A percentile compares a stretch with the other conserved stretches of the same genome.
These are phyloP conservation scores for Aspidiotus rigidus DNA, from an alignment of 2,888 invertebrate species.

Conservation along the genomic window DNA sequence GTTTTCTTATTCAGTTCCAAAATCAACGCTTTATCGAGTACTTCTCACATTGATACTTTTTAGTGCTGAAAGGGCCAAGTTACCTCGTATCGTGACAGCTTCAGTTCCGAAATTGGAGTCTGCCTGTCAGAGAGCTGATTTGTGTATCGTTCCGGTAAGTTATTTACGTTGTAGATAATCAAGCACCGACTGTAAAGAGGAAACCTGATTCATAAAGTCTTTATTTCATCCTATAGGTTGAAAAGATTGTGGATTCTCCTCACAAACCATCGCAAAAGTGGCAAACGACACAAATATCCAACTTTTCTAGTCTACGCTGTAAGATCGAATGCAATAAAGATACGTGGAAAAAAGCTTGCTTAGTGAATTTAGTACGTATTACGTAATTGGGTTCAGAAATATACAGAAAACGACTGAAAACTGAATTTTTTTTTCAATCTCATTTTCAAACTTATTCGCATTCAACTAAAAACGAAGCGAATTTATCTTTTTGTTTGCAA, in stretches of 20 bases:
- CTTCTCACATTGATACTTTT: constrained; percentile 6
- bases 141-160: constrained; percentile 1
- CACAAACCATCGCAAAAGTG: constrained; percentile 17
- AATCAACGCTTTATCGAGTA: neutral
- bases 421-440: neutral
- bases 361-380: constrained; percentile 13
- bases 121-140: neutral
- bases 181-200: too few species aligned
- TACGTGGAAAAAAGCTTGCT: constrained; percentile 5
- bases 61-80: constrained; percentile 25
- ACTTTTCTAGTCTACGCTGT: constrained; percentile 20
- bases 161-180: neutral
- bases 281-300: constrained; percentile 11
- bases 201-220: neutral
- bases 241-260: constrained; percentile 3
- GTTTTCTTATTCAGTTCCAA: neutral
- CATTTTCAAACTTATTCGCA: neutral
- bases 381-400: neutral
- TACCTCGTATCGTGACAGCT: constrained; percentile 22
- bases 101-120: constrained; percentile 13
- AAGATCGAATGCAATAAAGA: constrained; percentile 18
- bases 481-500: neutral
- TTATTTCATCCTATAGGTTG: constrained; percentile 8
- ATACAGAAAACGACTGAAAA: too few species aligned
- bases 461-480: neutral